Evolutionary conservation across 2,797 vertebrate species (phyloP).

Genomic region (Sebastes trivittatus): DNA sequence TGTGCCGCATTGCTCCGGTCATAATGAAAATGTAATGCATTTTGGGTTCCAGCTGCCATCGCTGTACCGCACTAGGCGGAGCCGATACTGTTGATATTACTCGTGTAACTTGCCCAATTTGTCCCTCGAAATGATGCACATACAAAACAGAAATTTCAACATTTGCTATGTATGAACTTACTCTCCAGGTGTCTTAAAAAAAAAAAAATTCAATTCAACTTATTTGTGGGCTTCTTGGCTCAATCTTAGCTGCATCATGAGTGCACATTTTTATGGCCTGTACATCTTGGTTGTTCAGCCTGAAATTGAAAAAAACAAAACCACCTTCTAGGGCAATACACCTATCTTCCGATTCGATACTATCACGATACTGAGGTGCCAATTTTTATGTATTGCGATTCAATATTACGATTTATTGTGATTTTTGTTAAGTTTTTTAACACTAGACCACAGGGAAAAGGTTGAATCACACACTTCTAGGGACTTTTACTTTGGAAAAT

Average conservation of each 20-base stretch:
- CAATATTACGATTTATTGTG: too few species aligned
- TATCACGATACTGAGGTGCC: too few species aligned
- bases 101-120: slow-evolving; percentile 67
- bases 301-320: slow-evolving; percentile 31
- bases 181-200: slow-evolving; percentile 4
- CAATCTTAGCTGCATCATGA: slow-evolving; percentile 1
- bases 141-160: slow-evolving; percentile 51
- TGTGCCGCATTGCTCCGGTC: slow-evolving; percentile 75
- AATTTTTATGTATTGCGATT: too few species aligned
- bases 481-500: too few species aligned
- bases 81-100: slow-evolving; percentile 69
- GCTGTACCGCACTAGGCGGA: slow-evolving; percentile 48
- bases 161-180: slow-evolving; percentile 36
- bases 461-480: too few species aligned
- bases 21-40: slow-evolving; percentile 86
- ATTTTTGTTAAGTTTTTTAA: too few species aligned
- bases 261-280: slow-evolving; percentile 1
- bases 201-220: slow-evolving; percentile 40
- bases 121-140: slow-evolving; percentile 55
- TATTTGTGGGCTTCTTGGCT: slow-evolving; percentile 27
- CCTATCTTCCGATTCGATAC: too few species aligned
- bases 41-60: slow-evolving; percentile 73
- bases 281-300: not conserved
- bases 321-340: too few species aligned
- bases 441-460: too few species aligned